These are phyloP conservation scores for Euwallacea fornicatus DNA, from an alignment of 1,140 invertebrate species.

Conservation along the genomic window DNA sequence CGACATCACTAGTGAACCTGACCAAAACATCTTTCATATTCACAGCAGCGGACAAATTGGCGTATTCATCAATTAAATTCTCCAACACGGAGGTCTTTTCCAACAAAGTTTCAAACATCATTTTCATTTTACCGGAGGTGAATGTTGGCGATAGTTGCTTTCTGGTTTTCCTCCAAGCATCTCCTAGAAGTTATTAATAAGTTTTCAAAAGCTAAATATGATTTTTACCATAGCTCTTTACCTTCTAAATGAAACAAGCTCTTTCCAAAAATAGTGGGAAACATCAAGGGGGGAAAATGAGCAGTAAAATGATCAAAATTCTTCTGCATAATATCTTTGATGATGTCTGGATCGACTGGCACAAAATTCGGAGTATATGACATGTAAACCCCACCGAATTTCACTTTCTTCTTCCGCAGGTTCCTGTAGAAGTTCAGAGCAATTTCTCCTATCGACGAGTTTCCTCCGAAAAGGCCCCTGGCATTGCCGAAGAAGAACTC, in stretches of 20 bases:
- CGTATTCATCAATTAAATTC: no score
- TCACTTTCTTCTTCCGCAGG: constrained; percentile 13
- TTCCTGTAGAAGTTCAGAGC: constrained; percentile 42
- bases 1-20: no score
- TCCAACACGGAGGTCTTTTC: constrained; percentile 30
- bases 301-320: constrained; percentile 18
- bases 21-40: no score
- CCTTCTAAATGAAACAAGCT: no score
- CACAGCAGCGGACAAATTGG: no score
- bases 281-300: neutral
- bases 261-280: no score
- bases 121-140: constrained; percentile 54
- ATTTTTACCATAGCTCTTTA: no score
- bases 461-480: constrained; percentile 38
- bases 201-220: no score
- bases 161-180: constrained; percentile 56
- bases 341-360: constrained; percentile 11
- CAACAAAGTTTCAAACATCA: constrained; percentile 52
- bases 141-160: constrained; percentile 56
- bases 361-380: constrained; percentile 2
- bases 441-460: constrained; percentile 40
- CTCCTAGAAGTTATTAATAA: constrained; percentile 37
- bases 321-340: constrained; percentile 26
- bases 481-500: constrained; percentile 49
- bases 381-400: constrained; percentile 25